Percentiles rank a stretch among this genome's conserved stretches.
phyloP scores from a whole-genome alignment of 2,113 vertebrate species.

The Rattus rattus region DNA sequence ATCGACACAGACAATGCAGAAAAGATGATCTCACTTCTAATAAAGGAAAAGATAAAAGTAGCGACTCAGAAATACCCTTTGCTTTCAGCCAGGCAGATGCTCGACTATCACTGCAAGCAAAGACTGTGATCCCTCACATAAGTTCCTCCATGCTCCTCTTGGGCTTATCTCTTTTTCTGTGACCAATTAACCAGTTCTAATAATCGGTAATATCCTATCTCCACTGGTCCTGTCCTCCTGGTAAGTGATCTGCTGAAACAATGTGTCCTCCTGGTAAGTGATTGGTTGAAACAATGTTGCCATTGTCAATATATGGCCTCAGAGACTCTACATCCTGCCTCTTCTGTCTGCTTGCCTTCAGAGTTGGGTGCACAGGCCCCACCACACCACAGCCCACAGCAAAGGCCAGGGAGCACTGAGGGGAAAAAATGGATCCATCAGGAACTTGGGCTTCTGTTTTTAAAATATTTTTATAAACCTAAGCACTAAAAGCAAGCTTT shows the following conservation, averaged over 20 bases:
- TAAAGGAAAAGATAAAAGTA: not conserved
- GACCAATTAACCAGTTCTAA: conserved; percentile 27
- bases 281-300: conserved; percentile 52
- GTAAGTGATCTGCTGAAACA: too few species aligned
- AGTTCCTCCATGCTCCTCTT: conserved; percentile 32
- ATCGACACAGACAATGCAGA: not conserved
- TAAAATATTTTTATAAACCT: conserved; percentile 59
- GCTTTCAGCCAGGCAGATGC: conserved; percentile 3
- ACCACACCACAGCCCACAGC: not conserved
- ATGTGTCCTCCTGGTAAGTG: conserved; percentile 40
- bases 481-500: not conserved
- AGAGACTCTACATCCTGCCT: conserved; percentile 14
- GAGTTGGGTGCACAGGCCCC: not conserved
- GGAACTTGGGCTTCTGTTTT: conserved; percentile 56
- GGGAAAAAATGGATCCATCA: not conserved
- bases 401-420: not conserved
- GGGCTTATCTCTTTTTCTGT: conserved; percentile 46
- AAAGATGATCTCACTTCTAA: conserved; percentile 14
- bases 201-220: conserved; percentile 60
- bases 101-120: not conserved
- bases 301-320: conserved; percentile 1
- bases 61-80: conserved; percentile 47
- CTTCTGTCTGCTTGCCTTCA: conserved; percentile 14
- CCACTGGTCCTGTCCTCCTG: conserved; percentile 22
- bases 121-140: not conserved